Conservation (phyloP, 2,888 invertebrate species). For the Trichopoda pennipes region DNA sequence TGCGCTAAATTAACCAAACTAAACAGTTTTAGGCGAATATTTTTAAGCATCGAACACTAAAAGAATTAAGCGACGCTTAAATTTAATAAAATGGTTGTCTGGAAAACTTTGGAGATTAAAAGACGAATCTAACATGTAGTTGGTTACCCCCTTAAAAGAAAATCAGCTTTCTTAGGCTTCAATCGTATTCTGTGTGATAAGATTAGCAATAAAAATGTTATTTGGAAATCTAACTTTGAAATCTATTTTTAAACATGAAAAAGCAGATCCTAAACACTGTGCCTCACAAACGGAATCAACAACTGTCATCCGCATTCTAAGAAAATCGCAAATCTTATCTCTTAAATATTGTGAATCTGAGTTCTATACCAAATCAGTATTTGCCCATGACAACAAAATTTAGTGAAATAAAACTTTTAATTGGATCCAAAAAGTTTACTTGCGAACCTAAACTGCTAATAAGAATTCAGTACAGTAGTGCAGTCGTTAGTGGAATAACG, state of each 20-base stretch:
- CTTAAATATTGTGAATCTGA: conserved; percentile 11
- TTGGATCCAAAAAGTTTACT: conserved; percentile 56
- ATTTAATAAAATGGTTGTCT: no score
- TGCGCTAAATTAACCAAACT: no score
- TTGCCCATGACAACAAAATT: conserved; percentile 36
- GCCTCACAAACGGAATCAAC: conserved; percentile 2
- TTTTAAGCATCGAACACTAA: no score
- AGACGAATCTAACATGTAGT: no score
- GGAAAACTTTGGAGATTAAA: no score
- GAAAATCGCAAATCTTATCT: conserved; percentile 37
- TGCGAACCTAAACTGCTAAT: conserved; percentile 22
- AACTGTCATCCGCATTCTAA: conserved; percentile 40
- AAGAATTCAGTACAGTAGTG: conserved; percentile 73
- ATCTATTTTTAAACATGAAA: not conserved
- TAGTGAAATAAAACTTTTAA: not conserved
- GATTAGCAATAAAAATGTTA: no score
- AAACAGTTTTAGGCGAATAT: no score
- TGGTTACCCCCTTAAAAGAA: no score
- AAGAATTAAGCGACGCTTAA: no score
- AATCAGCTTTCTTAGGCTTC: no score
- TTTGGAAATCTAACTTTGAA: no score
- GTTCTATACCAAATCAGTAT: conserved; percentile 1
- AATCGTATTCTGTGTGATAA: no score
- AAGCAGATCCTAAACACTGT: conserved; percentile 17
- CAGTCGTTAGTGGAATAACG: conserved; percentile 71